Evolutionary conservation across 1,140 invertebrate species (phyloP).

Genomic region (Mylabris phalerata): DNA sequence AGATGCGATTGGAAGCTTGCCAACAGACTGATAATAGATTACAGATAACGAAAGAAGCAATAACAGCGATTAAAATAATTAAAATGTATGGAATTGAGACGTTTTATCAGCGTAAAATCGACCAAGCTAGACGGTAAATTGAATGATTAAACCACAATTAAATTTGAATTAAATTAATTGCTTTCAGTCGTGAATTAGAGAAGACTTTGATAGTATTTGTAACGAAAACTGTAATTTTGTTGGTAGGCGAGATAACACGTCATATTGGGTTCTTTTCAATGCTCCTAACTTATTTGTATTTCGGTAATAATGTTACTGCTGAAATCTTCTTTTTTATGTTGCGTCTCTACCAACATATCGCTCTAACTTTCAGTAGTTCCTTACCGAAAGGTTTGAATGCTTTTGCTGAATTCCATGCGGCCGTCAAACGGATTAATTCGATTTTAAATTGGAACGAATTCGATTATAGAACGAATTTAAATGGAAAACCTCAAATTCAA

Average conservation of each 20-base stretch:
- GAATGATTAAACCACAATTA: background rate
- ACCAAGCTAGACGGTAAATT: slow-evolving; percentile 4
- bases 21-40: slow-evolving; percentile 32
- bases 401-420: slow-evolving; percentile 5
- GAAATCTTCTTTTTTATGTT: too few relatives aligned
- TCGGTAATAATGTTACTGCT: too few relatives aligned
- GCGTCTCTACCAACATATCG: too few relatives aligned
- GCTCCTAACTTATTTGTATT: too few relatives aligned
- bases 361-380: slow-evolving; percentile 12
- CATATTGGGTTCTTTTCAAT: too few relatives aligned
- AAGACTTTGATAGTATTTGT: background rate
- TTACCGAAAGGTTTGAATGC: slow-evolving; percentile 2
- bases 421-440: slow-evolving; percentile 7
- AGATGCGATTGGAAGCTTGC: slow-evolving; percentile 17
- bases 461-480: background rate
- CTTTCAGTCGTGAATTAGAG: slow-evolving; percentile 19
- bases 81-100: slow-evolving; percentile 26
- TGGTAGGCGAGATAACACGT: too few relatives aligned
- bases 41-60: slow-evolving; percentile 28
- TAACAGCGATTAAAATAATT: slow-evolving; percentile 34
- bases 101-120: too few relatives aligned
- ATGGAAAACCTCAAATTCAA: background rate
- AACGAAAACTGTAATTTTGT: too few relatives aligned
- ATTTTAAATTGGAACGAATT: slow-evolving; percentile 2
- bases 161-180: background rate